Percentiles rank a stretch among this genome's conserved stretches.
phyloP scores from a whole-genome alignment of 2,888 invertebrate species.

The Masnerella sp. region DNA sequence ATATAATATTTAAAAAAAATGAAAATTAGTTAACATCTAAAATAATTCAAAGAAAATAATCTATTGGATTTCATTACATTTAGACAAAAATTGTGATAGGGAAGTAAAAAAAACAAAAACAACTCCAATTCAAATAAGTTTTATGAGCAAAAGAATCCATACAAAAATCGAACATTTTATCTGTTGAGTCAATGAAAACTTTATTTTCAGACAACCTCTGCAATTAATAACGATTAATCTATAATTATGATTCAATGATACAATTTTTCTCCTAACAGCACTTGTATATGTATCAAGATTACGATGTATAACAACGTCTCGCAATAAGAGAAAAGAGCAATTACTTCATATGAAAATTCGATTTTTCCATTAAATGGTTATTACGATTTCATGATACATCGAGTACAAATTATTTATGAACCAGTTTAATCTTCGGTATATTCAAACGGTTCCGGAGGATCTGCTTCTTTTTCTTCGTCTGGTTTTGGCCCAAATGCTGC shows the following conservation, averaged over 20 bases:
- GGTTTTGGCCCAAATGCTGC: constrained; percentile 91
- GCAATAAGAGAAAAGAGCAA: constrained; percentile 15
- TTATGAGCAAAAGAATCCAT: neutral
- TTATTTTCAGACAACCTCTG: neutral
- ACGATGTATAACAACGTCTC: constrained; percentile 17
- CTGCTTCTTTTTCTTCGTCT: constrained; percentile 97
- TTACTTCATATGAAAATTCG: too few species aligned
- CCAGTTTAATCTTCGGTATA: constrained; percentile 88
- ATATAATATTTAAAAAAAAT: too few species aligned
- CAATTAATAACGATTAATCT: constrained; percentile 36
- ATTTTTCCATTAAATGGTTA: constrained; percentile 38
- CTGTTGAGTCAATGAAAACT: neutral
- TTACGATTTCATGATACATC: constrained; percentile 51
- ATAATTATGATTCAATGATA: constrained; percentile 19
- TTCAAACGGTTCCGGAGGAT: constrained; percentile 98
- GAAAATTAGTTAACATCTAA: too few species aligned
- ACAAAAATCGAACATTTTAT: neutral
- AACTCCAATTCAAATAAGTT: neutral
- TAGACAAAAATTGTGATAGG: too few species aligned
- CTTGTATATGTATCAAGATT: constrained; percentile 17
- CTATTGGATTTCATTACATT: too few species aligned
- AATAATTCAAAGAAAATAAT: too few species aligned
- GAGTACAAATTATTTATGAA: constrained; percentile 26
- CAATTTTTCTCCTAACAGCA: constrained; percentile 23
- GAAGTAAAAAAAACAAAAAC: too few species aligned